These are phyloP conservation scores for Aegotheles bennettii DNA, from an alignment of 2,113 vertebrate species.

Conservation along the genomic window DNA sequence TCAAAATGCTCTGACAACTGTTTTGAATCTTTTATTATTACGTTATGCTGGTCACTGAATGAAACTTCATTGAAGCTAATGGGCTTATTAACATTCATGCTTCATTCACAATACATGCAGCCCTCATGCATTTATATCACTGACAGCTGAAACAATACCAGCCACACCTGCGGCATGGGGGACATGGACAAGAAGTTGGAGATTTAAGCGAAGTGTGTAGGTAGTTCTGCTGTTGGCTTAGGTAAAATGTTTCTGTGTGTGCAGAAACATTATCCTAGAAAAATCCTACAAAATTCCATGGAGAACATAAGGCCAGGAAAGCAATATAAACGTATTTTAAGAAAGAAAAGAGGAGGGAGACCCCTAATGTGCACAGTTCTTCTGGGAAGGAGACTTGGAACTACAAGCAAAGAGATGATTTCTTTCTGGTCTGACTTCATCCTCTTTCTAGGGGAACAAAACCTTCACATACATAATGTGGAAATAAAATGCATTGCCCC, in stretches of 20 bases:
- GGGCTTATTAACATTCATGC: not conserved
- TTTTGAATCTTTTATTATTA: not conserved
- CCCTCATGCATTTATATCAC: not conserved
- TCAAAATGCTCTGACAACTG: not conserved
- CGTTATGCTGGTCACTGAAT: not conserved
- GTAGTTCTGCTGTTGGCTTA: not conserved
- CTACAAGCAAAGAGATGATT: not conserved
- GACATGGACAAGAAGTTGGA: not conserved
- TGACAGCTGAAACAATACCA: not conserved
- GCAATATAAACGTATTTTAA: not conserved
- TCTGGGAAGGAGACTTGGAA: not conserved
- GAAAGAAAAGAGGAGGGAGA: not conserved
- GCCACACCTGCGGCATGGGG: not conserved
- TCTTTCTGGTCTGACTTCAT: conserved; percentile 2
- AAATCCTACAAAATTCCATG: not conserved
- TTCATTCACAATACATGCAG: not conserved
- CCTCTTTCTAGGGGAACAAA: not conserved
- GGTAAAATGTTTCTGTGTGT: not conserved
- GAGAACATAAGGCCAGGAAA: not conserved
- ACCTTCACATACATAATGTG: not conserved
- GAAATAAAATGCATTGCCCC: not conserved
- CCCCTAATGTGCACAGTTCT: not conserved
- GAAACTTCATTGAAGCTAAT: not conserved
- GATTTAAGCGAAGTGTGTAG: not conserved
- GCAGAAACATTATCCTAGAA: not conserved